Percentiles rank a stretch among this genome's conserved stretches.
Evolutionary conservation across 2,113 vertebrate species (phyloP).

Genomic region (Ramphastos sulfuratus): DNA sequence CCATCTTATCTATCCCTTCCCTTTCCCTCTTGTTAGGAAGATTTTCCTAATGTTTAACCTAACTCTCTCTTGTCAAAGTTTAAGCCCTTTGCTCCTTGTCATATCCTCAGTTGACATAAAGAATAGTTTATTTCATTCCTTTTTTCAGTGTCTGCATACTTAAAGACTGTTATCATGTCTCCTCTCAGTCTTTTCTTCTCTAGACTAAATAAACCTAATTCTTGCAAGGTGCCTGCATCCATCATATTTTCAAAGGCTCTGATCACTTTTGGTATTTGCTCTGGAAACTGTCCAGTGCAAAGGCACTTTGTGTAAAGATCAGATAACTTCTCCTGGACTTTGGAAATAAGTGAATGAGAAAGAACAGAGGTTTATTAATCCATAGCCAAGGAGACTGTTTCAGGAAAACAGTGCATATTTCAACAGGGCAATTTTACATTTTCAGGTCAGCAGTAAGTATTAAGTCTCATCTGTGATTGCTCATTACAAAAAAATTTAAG

Average conservation of each 20-base stretch:
- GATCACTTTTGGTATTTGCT: neutral
- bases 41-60: neutral
- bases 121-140: neutral
- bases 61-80: neutral
- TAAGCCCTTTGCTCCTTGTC: neutral
- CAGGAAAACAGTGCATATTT: neutral
- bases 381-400: neutral
- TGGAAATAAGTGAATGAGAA: neutral
- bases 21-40: neutral
- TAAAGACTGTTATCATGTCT: neutral
- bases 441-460: neutral
- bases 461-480: neutral
- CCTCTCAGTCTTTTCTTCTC: neutral
- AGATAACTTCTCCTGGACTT: neutral
- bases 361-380: neutral
- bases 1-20: neutral
- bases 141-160: neutral
- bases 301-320: neutral
- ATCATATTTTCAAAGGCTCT: neutral
- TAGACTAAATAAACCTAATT: neutral
- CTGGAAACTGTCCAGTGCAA: neutral
- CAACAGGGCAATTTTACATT: neutral
- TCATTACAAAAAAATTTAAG: neutral
- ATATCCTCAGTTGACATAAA: neutral
- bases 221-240: neutral